These are phyloP conservation scores for Platysteira castanea DNA, from an alignment of 2,113 vertebrate genomes.

Conservation along the genomic window DNA sequence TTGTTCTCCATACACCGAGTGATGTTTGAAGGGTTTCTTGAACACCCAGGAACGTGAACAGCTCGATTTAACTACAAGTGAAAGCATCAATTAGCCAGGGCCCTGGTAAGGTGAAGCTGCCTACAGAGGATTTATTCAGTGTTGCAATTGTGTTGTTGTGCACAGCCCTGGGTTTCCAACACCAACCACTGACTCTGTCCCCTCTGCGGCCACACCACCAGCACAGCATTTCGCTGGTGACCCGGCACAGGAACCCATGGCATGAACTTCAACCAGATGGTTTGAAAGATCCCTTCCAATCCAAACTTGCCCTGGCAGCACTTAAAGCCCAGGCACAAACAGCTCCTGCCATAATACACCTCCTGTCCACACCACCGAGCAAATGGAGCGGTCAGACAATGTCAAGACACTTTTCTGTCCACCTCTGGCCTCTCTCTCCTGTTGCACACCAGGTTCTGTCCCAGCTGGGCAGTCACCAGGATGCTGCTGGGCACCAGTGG, in stretches of 20 bases:
- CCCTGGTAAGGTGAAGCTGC: background rate
- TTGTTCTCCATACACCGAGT: background rate
- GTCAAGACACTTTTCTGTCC: accelerated
- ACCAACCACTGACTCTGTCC: accelerated
- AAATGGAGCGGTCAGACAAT: accelerated
- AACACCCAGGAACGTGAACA: background rate
- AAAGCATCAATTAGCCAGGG: background rate
- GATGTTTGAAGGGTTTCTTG: background rate
- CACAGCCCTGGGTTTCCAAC: background rate
- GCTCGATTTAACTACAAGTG: background rate
- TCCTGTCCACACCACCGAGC: accelerated
- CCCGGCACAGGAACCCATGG: background rate
- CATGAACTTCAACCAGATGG: background rate
- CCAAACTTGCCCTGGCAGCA: background rate
- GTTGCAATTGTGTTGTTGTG: accelerated
- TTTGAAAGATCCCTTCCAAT: background rate
- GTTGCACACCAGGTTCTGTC: accelerated
- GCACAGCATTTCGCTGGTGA: background rate
- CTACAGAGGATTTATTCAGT: background rate
- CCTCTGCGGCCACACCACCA: background rate
- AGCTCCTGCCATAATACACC: background rate
- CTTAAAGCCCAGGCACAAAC: background rate
- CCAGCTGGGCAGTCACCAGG: background rate
- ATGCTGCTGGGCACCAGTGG: accelerated
- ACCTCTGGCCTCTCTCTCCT: background rate